Evolutionary conservation across 2,888 invertebrate genomes (phyloP).

Genomic region (Danaus chrysippus): DNA sequence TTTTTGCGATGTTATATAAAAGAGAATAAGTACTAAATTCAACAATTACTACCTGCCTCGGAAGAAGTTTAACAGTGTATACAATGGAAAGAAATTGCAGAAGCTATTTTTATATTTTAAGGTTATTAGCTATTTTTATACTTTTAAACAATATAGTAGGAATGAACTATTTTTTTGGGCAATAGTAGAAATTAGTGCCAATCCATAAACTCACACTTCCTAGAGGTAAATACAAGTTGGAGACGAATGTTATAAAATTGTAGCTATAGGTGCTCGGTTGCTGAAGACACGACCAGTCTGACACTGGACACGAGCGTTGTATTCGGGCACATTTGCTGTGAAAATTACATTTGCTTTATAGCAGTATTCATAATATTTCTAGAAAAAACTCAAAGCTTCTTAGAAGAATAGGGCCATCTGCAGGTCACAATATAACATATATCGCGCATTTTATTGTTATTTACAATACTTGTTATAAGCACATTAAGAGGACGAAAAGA

Average conservation of each 20-base stretch:
- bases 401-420: background rate
- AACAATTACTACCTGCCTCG: no score
- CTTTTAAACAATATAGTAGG: no score
- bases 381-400: background rate
- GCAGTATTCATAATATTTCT: background rate
- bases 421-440: no score
- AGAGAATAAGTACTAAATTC: no score
- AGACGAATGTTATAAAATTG: constrained; percentile 64
- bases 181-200: no score
- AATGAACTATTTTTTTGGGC: no score
- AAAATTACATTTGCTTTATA: background rate
- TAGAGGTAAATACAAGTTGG: constrained; percentile 83
- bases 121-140: no score
- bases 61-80: no score
- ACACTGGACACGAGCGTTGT: constrained; percentile 83
- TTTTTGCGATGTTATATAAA: no score
- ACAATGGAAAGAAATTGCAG: no score
- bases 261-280: constrained; percentile 93
- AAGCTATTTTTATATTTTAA: no score
- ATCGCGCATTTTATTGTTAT: background rate
- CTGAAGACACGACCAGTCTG: constrained; percentile 86
- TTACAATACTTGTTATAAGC: no score
- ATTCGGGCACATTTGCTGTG: constrained; percentile 88
- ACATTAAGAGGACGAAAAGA: background rate
- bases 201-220: constrained; percentile 56